These are phyloP conservation scores for Crocidura indochinensis DNA, from an alignment of 2,797 vertebrate genomes.

Conservation along the genomic window DNA sequence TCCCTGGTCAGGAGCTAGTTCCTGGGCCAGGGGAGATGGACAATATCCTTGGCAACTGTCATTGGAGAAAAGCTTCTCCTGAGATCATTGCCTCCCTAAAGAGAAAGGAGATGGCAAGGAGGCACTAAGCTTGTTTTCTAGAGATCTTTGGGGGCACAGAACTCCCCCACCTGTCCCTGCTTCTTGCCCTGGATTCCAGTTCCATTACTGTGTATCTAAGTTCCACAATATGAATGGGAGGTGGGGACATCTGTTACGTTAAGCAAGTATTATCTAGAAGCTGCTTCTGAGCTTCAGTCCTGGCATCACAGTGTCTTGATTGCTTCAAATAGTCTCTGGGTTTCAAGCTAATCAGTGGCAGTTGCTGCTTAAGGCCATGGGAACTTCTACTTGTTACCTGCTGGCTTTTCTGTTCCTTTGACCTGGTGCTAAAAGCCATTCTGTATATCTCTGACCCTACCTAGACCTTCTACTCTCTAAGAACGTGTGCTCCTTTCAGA, in stretches of 20 bases:
- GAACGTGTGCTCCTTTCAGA: too few relatives aligned
- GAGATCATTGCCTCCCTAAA: too few relatives aligned
- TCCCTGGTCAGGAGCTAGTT: not conserved
- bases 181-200: not conserved
- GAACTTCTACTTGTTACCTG: too few relatives aligned
- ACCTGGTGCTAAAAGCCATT: too few relatives aligned
- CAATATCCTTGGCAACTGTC: not conserved
- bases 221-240: not conserved
- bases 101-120: not conserved
- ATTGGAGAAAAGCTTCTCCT: not conserved
- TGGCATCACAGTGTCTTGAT: not conserved
- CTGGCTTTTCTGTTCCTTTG: too few relatives aligned
- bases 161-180: not conserved
- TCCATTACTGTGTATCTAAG: not conserved
- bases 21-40: too few relatives aligned
- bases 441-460: too few relatives aligned
- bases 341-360: not conserved
- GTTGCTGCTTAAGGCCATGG: too few relatives aligned
- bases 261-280: not conserved
- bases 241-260: too few relatives aligned
- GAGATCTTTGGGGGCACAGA: accelerated
- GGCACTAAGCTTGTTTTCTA: accelerated
- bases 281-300: not conserved
- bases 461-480: too few relatives aligned
- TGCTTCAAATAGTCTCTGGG: not conserved